Percentiles rank a stretch among this genome's conserved stretches.
Evolutionary conservation across 1,140 invertebrate species (phyloP).

Genomic region (Procambarus virginalis): DNA sequence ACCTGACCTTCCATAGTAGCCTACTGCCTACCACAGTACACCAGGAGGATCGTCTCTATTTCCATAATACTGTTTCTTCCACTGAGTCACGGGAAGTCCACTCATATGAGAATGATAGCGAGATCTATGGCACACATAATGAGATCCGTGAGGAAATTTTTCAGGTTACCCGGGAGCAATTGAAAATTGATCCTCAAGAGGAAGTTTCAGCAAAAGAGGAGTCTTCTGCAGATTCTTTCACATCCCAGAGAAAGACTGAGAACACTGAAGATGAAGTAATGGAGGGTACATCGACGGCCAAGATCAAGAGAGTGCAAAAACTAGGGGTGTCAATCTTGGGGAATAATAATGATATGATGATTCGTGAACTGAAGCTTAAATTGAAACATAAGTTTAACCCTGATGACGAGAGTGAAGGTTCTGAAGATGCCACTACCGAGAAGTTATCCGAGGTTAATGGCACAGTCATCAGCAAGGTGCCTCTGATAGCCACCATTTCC

Average conservation of each 20-base stretch:
- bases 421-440: not conserved
- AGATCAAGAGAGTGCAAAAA: constrained; percentile 68
- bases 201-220: constrained; percentile 2
- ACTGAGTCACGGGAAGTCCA: constrained; percentile 57
- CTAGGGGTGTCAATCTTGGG: constrained; percentile 66
- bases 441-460: not conserved
- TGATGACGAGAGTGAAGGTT: constrained; percentile 24
- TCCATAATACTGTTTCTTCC: constrained; percentile 53
- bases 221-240: not conserved
- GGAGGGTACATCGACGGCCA: constrained; percentile 21
- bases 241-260: not conserved
- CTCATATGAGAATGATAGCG: constrained; percentile 62
- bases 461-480: not conserved
- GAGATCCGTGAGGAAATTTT: constrained; percentile 52
- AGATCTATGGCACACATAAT: constrained; percentile 50
- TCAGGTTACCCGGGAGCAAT: constrained; percentile 16
- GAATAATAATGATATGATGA: constrained; percentile 71
- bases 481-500: constrained; percentile 41
- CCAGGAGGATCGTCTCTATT: constrained; percentile 29
- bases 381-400: constrained; percentile 69
- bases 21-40: constrained; percentile 21
- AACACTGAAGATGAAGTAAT: not conserved
- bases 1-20: constrained; percentile 47
- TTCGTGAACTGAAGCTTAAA: constrained; percentile 72
- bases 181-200: not conserved